These are phyloP conservation scores for Callinectes sapidus DNA, from an alignment of 2,888 invertebrate genomes.

Conservation along the genomic window DNA sequence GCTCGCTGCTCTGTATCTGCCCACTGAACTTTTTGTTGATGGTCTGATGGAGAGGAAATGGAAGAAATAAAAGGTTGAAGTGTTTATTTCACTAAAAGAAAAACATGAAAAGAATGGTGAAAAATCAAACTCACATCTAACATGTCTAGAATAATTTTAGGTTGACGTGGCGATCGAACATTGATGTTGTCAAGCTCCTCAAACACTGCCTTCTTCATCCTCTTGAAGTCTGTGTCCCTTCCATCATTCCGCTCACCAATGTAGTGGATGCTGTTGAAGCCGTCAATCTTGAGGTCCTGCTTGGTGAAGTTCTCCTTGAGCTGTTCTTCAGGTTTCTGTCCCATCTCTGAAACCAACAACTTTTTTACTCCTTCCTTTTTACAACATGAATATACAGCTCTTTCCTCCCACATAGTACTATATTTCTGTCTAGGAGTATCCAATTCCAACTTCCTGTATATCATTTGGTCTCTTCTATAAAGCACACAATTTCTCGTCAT, in stretches of 20 bases:
- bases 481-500: no score
- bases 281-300: conserved; percentile 77
- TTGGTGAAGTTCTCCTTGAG: conserved; percentile 61
- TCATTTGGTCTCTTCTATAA: no score
- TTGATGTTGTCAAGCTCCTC: conserved; percentile 83
- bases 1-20: conserved; percentile 80
- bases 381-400: not conserved
- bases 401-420: no score
- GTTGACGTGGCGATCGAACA: conserved; percentile 83
- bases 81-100: not conserved
- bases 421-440: no score
- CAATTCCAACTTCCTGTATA: no score
- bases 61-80: not conserved
- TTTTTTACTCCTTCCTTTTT: not conserved
- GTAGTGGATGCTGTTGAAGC: conserved; percentile 62
- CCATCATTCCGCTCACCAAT: conserved; percentile 49
- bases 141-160: conserved; percentile 82
- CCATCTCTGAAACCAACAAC: conserved; percentile 47
- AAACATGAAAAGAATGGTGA: not conserved
- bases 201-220: conserved; percentile 80
- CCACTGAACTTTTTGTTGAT: conserved; percentile 87
- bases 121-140: conserved; percentile 79
- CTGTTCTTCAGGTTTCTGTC: conserved; percentile 58
- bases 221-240: conserved; percentile 80
- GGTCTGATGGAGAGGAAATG: conserved; percentile 71